These are phyloP conservation scores for Fissipunctia ypsillon DNA, from an alignment of 2,888 invertebrate species.

Conservation along the genomic window DNA sequence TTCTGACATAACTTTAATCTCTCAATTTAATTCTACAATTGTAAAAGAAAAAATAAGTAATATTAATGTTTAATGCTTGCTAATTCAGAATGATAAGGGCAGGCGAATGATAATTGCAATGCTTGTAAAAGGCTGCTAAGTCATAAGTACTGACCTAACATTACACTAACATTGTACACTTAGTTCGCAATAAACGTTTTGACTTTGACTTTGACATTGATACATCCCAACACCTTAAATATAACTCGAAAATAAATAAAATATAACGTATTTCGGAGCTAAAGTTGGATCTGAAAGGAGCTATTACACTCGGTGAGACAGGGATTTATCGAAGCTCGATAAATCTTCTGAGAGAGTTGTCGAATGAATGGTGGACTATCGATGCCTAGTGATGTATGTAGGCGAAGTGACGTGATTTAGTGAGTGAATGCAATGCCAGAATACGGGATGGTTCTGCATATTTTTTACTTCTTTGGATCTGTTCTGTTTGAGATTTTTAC, in stretches of 20 bases:
- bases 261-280: conserved; percentile 19
- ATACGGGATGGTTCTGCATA: conserved; percentile 15
- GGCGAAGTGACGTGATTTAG: conserved; percentile 42
- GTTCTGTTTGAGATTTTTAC: background rate
- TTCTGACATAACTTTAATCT: too few relatives aligned
- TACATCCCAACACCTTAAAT: background rate
- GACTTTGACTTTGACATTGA: too few relatives aligned
- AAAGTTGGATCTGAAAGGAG: conserved; percentile 43
- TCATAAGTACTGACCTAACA: too few relatives aligned
- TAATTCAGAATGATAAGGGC: too few relatives aligned
- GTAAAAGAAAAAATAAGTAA: too few relatives aligned
- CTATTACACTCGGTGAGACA: conserved; percentile 29
- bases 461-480: background rate
- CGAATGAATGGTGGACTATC: conserved; percentile 50
- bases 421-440: conserved; percentile 6
- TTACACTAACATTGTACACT: too few relatives aligned
- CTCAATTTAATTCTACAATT: too few relatives aligned
- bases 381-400: conserved; percentile 52
- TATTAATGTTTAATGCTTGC: too few relatives aligned
- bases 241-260: conserved; percentile 32
- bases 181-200: too few relatives aligned
- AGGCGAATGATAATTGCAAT: too few relatives aligned
- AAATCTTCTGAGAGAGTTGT: conserved; percentile 57
- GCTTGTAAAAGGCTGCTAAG: too few relatives aligned
- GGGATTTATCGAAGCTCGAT: conserved; percentile 53